phyloP scores from a whole-genome alignment of 2,888 invertebrate species.

The Palloptera scutellata region DNA sequence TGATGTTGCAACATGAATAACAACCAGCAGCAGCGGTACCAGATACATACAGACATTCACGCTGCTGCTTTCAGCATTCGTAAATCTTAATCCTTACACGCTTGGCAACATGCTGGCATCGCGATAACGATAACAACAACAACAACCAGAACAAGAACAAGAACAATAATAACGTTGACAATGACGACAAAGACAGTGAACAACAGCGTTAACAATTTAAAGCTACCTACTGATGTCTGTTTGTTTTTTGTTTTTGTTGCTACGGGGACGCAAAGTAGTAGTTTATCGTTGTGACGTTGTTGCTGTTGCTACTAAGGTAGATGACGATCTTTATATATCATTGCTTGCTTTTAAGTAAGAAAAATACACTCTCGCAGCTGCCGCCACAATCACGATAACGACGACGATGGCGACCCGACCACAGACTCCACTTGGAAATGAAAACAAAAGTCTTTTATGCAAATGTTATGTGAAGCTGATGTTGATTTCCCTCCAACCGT shows the following conservation, averaged over 20 bases:
- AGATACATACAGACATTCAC: too few relatives aligned
- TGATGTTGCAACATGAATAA: constrained; percentile 26
- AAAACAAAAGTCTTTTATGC: constrained; percentile 39
- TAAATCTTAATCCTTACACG: constrained; percentile 53
- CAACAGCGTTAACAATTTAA: constrained; percentile 10
- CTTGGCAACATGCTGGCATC: constrained; percentile 47
- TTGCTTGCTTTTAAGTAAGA: constrained; percentile 19
- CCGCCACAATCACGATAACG: too few relatives aligned
- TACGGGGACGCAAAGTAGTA: too few relatives aligned
- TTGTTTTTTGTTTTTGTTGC: too few relatives aligned
- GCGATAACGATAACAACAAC: constrained; percentile 38
- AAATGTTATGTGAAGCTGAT: constrained; percentile 34
- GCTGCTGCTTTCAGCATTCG: constrained; percentile 37
- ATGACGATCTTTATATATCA: constrained; percentile 13
- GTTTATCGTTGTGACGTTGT: not conserved
- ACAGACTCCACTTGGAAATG: constrained; percentile 17
- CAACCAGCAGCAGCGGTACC: constrained; percentile 2
- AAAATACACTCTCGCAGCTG: not conserved
- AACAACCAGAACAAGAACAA: constrained; percentile 37
- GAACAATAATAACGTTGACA: constrained; percentile 12
- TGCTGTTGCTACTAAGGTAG: not conserved
- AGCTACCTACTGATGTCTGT: constrained; percentile 2
- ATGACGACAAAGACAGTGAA: not conserved
- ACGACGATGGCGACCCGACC: too few relatives aligned
- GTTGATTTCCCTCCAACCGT: constrained; percentile 32